phyloP scores from a whole-genome alignment of 2,113 vertebrate species.

The Xiphorhynchus elegans region DNA sequence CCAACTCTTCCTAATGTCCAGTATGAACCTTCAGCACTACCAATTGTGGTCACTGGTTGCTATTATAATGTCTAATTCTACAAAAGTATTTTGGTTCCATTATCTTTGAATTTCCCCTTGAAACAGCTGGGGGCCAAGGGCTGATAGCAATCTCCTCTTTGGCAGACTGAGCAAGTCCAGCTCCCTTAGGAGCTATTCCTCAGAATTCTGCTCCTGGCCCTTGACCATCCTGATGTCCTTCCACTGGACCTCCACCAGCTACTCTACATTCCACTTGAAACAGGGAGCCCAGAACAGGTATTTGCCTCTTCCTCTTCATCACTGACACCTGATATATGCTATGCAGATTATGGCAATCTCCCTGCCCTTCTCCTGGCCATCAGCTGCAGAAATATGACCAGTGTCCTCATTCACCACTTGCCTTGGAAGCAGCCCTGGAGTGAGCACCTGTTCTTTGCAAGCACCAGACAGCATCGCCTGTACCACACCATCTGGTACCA shows the following conservation, averaged over 20 bases:
- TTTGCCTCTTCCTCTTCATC: neutral
- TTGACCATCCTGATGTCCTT: neutral
- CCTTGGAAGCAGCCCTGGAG: neutral
- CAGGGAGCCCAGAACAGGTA: accelerated
- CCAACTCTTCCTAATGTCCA: neutral
- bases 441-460: neutral
- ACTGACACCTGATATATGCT: neutral
- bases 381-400: neutral
- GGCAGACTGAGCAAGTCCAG: neutral
- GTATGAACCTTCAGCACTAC: neutral
- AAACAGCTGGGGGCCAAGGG: neutral
- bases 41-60: neutral
- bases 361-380: neutral
- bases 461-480: accelerated
- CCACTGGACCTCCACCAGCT: neutral
- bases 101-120: neutral
- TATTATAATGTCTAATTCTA: neutral
- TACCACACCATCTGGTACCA: neutral
- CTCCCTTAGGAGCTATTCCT: neutral
- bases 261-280: neutral
- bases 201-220: neutral
- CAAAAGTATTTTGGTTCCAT: neutral
- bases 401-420: neutral
- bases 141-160: neutral
- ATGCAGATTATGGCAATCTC: neutral